These are phyloP conservation scores for Dendrolimus kikuchii DNA, from an alignment of 1,140 invertebrate genomes.

Conservation along the genomic window DNA sequence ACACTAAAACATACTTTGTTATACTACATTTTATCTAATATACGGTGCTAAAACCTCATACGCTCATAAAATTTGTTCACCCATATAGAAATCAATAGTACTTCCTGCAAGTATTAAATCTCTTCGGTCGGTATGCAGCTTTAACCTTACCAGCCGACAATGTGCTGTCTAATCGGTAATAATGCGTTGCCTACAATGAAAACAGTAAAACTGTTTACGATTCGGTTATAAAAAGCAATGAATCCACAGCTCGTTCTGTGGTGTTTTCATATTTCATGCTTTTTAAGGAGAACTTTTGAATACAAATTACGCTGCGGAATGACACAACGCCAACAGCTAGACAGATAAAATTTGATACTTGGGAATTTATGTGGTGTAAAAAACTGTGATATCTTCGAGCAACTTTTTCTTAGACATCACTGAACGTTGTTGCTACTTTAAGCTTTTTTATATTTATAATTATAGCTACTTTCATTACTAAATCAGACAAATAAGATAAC, in stretches of 20 bases:
- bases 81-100: too few relatives aligned
- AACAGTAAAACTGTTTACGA: slow-evolving; percentile 16
- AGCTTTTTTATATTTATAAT: too few relatives aligned
- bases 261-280: slow-evolving; percentile 21
- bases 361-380: slow-evolving; percentile 1
- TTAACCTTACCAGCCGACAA: slow-evolving; percentile 5
- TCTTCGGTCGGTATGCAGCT: background rate
- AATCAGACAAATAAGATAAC: too few relatives aligned
- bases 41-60: too few relatives aligned
- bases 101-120: too few relatives aligned
- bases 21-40: too few relatives aligned
- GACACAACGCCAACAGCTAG: slow-evolving; percentile 12
- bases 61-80: too few relatives aligned
- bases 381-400: too few relatives aligned
- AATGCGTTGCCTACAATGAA: slow-evolving; percentile 15
- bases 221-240: slow-evolving; percentile 10
- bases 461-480: too few relatives aligned
- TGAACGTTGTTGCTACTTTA: too few relatives aligned
- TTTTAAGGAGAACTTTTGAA: slow-evolving; percentile 13
- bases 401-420: too few relatives aligned
- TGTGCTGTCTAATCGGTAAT: slow-evolving; percentile 12
- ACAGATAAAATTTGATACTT: slow-evolving; percentile 13
- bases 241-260: slow-evolving; percentile 1
- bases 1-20: too few relatives aligned
- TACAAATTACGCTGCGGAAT: slow-evolving; percentile 17